phyloP scores from a whole-genome alignment of 2,797 vertebrate species.

The Paguma larvata region DNA sequence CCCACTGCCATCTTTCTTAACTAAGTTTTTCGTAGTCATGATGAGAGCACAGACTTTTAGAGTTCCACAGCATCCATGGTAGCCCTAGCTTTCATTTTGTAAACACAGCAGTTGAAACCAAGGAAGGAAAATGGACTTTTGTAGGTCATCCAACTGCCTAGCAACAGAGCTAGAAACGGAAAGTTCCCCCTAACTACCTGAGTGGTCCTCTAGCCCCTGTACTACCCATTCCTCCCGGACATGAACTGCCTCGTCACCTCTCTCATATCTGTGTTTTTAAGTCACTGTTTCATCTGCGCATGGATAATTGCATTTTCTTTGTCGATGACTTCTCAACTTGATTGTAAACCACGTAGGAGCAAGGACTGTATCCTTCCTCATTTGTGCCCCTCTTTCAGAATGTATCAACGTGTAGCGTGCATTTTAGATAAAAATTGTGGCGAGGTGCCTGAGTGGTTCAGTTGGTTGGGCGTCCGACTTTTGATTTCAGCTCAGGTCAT shows the following conservation, averaged over 20 bases:
- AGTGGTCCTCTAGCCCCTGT: background rate
- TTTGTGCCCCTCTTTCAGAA: background rate
- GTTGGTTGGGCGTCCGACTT: too few relatives aligned
- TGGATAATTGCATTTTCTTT: constrained; percentile 2
- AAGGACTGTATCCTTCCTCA: background rate
- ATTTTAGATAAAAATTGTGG: background rate
- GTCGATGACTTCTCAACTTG: background rate
- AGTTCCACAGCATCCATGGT: background rate
- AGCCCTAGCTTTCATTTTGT: background rate
- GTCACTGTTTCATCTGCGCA: constrained; percentile 6
- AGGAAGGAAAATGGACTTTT: constrained; percentile 6
- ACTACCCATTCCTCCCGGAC: background rate
- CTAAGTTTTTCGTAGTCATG: background rate
- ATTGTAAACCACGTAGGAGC: background rate
- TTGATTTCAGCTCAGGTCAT: too few relatives aligned
- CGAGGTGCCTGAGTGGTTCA: too few relatives aligned
- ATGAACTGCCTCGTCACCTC: background rate
- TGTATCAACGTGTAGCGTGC: background rate
- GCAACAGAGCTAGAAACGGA: background rate
- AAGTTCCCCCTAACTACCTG: background rate
- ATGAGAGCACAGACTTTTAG: background rate
- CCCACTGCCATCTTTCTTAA: background rate
- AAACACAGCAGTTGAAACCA: background rate
- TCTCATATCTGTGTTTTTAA: background rate
- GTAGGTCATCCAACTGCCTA: background rate